Conservation (phyloP, 2,113 vertebrate genomes). For the Prochilodus magdalenae region DNA sequence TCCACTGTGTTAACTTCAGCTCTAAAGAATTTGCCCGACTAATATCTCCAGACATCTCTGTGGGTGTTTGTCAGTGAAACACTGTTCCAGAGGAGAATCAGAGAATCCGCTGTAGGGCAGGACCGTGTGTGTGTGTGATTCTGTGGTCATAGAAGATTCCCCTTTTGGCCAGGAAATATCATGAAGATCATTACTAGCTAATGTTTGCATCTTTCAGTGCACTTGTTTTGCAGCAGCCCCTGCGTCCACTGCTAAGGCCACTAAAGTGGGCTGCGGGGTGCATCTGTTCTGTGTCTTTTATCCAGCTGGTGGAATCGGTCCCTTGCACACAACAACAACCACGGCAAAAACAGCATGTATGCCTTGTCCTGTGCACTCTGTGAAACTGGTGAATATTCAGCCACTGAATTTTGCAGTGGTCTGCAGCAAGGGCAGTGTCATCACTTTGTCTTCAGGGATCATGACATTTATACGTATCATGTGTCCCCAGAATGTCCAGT, state of each 20-base stretch:
- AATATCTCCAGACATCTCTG: background rate
- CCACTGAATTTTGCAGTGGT: background rate
- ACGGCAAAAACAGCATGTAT: too few species aligned
- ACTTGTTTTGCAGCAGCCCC: background rate
- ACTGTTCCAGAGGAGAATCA: background rate
- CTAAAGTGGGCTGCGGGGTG: constrained; percentile 6
- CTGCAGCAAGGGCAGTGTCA: background rate
- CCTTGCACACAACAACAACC: background rate
- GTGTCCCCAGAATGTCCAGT: background rate
- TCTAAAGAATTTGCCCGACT: constrained; percentile 18
- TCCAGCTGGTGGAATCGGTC: background rate
- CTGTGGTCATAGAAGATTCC: background rate
- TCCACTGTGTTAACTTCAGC: background rate
- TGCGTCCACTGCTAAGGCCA: background rate
- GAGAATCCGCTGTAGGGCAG: background rate
- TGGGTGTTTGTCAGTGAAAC: constrained; percentile 3
- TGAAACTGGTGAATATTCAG: background rate
- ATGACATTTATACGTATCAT: background rate
- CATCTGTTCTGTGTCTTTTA: constrained; percentile 7
- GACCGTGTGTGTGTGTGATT: background rate
- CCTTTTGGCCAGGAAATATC: background rate
- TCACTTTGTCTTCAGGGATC: background rate
- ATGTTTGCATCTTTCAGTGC: background rate
- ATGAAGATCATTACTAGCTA: constrained; percentile 4
- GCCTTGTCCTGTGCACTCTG: background rate